phyloP scores from a whole-genome alignment of 2,888 invertebrate species.

The Tipula helvola region DNA sequence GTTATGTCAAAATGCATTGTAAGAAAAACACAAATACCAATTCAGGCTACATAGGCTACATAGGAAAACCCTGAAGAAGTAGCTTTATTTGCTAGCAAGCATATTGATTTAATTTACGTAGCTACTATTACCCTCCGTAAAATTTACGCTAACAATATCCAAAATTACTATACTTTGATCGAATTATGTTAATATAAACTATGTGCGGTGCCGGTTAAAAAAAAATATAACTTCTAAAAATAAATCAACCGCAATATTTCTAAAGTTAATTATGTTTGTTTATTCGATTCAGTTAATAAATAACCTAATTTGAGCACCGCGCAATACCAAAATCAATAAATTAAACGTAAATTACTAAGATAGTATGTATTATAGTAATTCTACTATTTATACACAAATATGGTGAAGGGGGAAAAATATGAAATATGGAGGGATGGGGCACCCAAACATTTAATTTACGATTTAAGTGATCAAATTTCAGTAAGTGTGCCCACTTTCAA shows the following conservation, averaged over 20 bases:
- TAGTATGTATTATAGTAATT: neutral
- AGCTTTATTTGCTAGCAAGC: neutral
- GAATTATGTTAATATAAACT: too few relatives aligned
- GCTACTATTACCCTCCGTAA: too few relatives aligned
- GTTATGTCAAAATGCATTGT: too few relatives aligned
- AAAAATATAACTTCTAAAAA: neutral
- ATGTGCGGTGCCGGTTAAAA: neutral
- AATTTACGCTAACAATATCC: too few relatives aligned
- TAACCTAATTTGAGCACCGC: neutral
- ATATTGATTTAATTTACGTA: neutral
- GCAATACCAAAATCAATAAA: neutral
- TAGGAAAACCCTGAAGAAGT: too few relatives aligned
- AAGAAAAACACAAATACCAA: too few relatives aligned
- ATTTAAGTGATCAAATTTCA: neutral
- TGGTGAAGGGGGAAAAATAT: too few relatives aligned
- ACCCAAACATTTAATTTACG: neutral
- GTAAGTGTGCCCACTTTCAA: neutral
- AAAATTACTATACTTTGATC: too few relatives aligned
- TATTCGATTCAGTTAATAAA: neutral
- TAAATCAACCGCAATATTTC: neutral
- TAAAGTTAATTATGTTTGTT: neutral
- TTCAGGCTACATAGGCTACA: too few relatives aligned
- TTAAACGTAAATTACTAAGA: neutral
- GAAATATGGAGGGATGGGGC: too few relatives aligned
- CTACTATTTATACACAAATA: too few relatives aligned